Conservation (phyloP, 2,797 vertebrate species). For the Phrynocephalus guinanensis region DNA sequence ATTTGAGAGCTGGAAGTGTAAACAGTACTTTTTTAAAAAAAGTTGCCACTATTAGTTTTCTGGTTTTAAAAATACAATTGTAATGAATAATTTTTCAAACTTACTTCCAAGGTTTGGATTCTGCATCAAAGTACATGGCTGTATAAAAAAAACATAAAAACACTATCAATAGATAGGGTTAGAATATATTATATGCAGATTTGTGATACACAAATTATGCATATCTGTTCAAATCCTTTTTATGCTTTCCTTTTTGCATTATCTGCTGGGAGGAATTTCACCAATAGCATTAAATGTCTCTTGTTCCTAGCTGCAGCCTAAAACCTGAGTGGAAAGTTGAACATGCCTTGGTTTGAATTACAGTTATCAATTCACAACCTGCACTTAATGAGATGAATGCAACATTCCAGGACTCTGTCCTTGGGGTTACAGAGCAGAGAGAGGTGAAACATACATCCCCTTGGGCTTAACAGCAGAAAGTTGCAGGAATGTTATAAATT, state of each 20-base stretch:
- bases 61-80: neutral
- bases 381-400: slow-evolving; percentile 31
- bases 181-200: neutral
- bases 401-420: slow-evolving; percentile 26
- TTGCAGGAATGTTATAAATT: slow-evolving; percentile 37
- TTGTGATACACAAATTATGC: neutral
- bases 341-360: slow-evolving; percentile 48
- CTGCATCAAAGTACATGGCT: neutral
- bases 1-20: neutral
- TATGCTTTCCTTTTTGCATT: neutral
- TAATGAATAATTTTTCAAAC: neutral
- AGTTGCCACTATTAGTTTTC: neutral
- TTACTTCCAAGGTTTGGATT: neutral
- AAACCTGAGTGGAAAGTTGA: slow-evolving; percentile 29
- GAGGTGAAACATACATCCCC: neutral
- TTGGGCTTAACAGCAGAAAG: neutral
- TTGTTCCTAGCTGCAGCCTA: slow-evolving; percentile 41
- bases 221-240: neutral
- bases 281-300: slow-evolving; percentile 13
- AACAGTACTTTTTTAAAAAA: neutral
- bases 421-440: slow-evolving; percentile 31
- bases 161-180: neutral
- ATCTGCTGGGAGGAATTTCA: slow-evolving; percentile 18
- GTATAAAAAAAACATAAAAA: neutral
- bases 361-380: slow-evolving; percentile 40